Evolutionary conservation across 2,797 vertebrate genomes (phyloP).

Genomic region (Leptatherina wallacei): DNA sequence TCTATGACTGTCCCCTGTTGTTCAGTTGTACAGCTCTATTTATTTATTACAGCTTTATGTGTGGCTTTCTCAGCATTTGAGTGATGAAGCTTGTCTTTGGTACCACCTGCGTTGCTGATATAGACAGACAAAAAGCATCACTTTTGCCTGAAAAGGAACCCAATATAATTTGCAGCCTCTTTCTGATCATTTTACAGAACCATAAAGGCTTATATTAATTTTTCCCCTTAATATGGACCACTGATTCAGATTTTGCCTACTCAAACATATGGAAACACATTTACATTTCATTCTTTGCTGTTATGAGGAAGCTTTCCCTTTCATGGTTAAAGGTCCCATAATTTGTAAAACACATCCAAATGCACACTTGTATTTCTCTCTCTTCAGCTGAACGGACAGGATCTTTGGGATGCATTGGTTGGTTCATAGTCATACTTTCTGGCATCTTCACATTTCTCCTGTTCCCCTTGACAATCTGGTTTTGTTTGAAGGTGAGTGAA

Average conservation of each 20-base stretch:
- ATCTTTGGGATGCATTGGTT: constrained; percentile 84
- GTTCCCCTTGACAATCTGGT: constrained; percentile 89
- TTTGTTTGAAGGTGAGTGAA: constrained; percentile 87
- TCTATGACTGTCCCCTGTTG: neutral
- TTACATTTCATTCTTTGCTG: neutral
- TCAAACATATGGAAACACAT: neutral
- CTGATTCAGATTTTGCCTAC: neutral
- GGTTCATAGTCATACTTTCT: constrained; percentile 85
- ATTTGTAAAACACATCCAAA: neutral
- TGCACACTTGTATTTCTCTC: constrained; percentile 1
- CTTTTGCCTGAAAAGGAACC: neutral
- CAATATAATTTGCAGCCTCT: neutral
- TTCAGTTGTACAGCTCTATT: neutral
- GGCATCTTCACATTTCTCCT: constrained; percentile 79
- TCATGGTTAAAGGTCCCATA: neutral
- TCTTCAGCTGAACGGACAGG: constrained; percentile 67
- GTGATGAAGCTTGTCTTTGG: neutral
- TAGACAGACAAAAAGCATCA: neutral
- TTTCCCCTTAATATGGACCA: neutral
- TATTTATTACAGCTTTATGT: neutral
- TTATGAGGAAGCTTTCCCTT: neutral
- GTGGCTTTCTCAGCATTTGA: neutral
- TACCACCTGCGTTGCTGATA: neutral
- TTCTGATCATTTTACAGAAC: neutral
- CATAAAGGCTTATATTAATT: neutral